Percentiles rank a stretch among this genome's conserved stretches.
phyloP scores from a whole-genome alignment of 2,888 invertebrate species.

The Timema cristinae region DNA sequence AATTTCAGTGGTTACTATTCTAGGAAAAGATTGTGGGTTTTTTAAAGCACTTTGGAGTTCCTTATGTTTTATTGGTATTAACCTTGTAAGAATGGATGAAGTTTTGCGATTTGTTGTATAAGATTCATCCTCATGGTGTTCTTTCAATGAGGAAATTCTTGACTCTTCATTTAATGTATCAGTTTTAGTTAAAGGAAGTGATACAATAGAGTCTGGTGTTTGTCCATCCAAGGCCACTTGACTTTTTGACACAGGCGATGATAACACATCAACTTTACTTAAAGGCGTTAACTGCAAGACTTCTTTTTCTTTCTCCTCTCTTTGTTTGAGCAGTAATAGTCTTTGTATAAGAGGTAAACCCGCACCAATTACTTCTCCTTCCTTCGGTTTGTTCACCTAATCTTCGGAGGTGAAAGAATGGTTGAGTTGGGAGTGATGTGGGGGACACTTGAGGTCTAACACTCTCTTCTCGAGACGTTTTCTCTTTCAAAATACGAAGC shows the following conservation, averaged over 20 bases:
- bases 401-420: slow-evolving; percentile 20
- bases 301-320: slow-evolving; percentile 26
- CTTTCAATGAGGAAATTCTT: slow-evolving; percentile 18
- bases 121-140: slow-evolving; percentile 23
- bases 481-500: slow-evolving; percentile 76
- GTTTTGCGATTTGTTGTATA: slow-evolving; percentile 3
- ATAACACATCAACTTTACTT: slow-evolving; percentile 54
- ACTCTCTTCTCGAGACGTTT: slow-evolving; percentile 65
- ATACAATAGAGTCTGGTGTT: neutral
- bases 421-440: slow-evolving; percentile 15
- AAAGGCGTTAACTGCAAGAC: slow-evolving; percentile 55
- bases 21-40: no score
- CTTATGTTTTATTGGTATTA: slow-evolving; percentile 26
- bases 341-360: slow-evolving; percentile 71
- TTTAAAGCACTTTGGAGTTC: slow-evolving; percentile 11
- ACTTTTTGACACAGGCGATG: slow-evolving; percentile 44
- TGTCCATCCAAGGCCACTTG: slow-evolving; percentile 31
- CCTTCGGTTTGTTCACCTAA: slow-evolving; percentile 36
- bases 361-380: slow-evolving; percentile 60
- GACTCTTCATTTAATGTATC: slow-evolving; percentile 14
- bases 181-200: slow-evolving; percentile 11
- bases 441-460: slow-evolving; percentile 35
- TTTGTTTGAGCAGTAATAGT: slow-evolving; percentile 66
- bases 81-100: slow-evolving; percentile 23
- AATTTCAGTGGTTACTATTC: no score